Base-by-base conservation (phyloP, 2,888 invertebrate species). In the Vandiemenella viatica region DNA sequence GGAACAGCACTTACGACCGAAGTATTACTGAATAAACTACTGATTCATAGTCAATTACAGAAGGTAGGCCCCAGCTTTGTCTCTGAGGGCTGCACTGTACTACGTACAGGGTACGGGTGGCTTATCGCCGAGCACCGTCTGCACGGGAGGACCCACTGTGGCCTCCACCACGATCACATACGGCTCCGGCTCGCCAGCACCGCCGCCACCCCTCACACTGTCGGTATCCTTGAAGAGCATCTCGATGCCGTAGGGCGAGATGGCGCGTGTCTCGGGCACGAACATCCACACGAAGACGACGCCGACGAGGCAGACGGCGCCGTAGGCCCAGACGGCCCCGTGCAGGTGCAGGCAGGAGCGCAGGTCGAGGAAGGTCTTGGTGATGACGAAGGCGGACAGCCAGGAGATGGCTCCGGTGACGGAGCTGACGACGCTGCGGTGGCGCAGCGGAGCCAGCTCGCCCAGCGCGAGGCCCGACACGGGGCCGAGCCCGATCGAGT, bases 261-360 rank as follows among this genome's bases (percentile, higher is more conserved):
- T 67, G 4, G 72, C 72, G 55, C 68, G 70, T 0, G 72, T 73
- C 59, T 73, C 73, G 1, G 72, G 72, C 2, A 73, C 60, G 43
- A 60, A 62, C 45, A 62, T 58, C 46, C 59, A 58, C 2, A 68
- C 67, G 58, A 69, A 70, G 43, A 66, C 52, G 7, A 65, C 56
- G n/a, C 65, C 63, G 6, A 64, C 5, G 6, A 65, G 46, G 54
- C 68, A 67, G 45, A 64, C 62, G 2, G 55, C 54, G 3, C 64
- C 63, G 59, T 71, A 73, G 40, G 72, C 46, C 43, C 67, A 67
- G 49, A 60, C 56, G 7, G 59, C 55, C 18, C 61, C 60, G 7
- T 64, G 51, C 2, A 51, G 37, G 17, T 55, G 41, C 32, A 62
- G 50, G 4, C 50, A 55, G 13, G 18, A 22, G 41, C 50, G 40